Conservation (phyloP, 2,113 vertebrate species). For the Probosciger aterrimus region DNA sequence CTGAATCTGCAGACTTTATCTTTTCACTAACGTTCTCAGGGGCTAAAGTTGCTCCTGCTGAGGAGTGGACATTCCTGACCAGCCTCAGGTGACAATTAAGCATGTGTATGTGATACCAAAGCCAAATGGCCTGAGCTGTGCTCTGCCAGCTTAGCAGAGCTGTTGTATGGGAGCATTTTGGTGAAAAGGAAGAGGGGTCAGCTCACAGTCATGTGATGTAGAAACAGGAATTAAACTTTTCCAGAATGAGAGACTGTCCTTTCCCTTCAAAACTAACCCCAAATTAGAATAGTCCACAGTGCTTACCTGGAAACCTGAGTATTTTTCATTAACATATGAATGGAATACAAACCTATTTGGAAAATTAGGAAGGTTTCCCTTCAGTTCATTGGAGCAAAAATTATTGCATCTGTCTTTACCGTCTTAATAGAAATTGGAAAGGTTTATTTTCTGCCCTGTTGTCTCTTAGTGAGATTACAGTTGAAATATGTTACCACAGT, state of each 20-base stretch:
- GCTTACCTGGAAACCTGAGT: background rate
- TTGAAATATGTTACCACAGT: background rate
- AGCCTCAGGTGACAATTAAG: background rate
- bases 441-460: background rate
- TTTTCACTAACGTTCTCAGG: background rate
- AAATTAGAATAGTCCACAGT: background rate
- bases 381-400: background rate
- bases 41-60: background rate
- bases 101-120: background rate
- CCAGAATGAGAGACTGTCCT: background rate
- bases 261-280: background rate
- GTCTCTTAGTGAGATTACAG: background rate
- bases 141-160: background rate
- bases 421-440: background rate
- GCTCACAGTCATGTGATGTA: fast-evolving
- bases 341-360: background rate
- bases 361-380: background rate
- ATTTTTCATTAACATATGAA: background rate
- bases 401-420: background rate
- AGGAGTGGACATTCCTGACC: background rate
- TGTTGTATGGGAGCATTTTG: background rate
- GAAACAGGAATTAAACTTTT: background rate
- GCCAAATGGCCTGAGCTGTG: background rate
- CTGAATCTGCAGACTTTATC: background rate
- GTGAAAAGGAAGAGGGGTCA: background rate